Percentiles rank a stretch among this genome's conserved stretches.
Conservation (phyloP, 2,797 vertebrate genomes). For the Ficedula albicollis region DNA sequence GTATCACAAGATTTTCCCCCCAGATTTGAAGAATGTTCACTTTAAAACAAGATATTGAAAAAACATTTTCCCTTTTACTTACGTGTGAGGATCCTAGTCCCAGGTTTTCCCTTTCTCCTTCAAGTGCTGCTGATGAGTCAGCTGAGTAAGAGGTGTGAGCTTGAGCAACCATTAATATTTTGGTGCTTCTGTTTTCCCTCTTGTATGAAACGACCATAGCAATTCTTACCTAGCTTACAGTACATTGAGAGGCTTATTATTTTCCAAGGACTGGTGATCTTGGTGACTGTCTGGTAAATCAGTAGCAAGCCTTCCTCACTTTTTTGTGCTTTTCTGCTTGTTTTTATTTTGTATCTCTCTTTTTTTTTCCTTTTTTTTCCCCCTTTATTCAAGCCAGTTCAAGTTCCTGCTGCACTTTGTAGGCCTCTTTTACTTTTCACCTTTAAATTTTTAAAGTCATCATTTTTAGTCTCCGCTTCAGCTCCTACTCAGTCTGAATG, state of each 20-base stretch:
- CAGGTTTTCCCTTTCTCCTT: not conserved
- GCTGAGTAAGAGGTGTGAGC: constrained; percentile 1
- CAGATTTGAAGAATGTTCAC: not conserved
- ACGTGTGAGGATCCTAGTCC: not conserved
- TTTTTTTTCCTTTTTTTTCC: accelerated
- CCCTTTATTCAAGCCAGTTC: not conserved
- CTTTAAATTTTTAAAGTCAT: not conserved
- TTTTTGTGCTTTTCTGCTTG: not conserved
- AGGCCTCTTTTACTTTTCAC: not conserved
- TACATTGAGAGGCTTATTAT: not conserved
- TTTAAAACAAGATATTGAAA: not conserved
- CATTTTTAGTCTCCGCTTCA: not conserved
- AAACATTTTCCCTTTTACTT: not conserved
- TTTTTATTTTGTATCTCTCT: not conserved
- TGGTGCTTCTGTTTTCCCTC: not conserved
- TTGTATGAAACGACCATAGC: not conserved
- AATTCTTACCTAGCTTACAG: not conserved
- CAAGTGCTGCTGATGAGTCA: not conserved
- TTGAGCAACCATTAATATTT: not conserved
- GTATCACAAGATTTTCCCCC: not conserved
- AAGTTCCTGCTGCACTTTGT: not conserved
- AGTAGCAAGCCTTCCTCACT: not conserved
- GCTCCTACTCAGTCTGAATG: not conserved
- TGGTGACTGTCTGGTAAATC: not conserved
- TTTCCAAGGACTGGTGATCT: not conserved